A percentile compares a stretch with the other conserved stretches of the same genome.
Evolutionary conservation across 2,888 invertebrate genomes (phyloP).

Genomic region (Sipha maydis): DNA sequence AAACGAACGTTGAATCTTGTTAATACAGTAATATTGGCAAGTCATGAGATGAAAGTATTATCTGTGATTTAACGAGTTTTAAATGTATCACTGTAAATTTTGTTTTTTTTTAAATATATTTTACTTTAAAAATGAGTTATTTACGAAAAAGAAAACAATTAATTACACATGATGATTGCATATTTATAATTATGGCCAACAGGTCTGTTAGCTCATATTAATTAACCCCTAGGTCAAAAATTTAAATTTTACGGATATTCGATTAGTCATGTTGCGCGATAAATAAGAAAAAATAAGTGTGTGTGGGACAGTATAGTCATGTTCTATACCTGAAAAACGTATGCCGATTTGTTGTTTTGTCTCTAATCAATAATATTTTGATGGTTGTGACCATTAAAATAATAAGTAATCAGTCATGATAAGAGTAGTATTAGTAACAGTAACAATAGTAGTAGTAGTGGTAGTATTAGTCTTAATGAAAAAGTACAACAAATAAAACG

Average conservation of each 20-base stretch:
- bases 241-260: not conserved
- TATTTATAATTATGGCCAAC: not conserved
- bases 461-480: not conserved
- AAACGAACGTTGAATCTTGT: no score
- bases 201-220: no score
- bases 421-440: conserved; percentile 5
- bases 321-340: not conserved
- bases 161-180: not conserved
- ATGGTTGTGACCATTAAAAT: conserved; percentile 7
- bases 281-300: not conserved
- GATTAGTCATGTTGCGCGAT: not conserved
- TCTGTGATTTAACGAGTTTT: not conserved
- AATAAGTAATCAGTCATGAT: not conserved
- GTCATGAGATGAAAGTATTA: not conserved
- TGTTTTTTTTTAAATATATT: not conserved
- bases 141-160: not conserved
- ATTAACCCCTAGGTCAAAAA: not conserved
- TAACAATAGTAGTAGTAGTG: conserved; percentile 4
- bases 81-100: not conserved
- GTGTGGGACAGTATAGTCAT: not conserved
- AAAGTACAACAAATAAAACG: conserved; percentile 19
- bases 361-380: not conserved
- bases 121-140: not conserved
- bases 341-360: not conserved
- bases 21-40: not conserved